Evolutionary conservation across 2,888 invertebrate species (phyloP).

Genomic region (Ligdia adustata): DNA sequence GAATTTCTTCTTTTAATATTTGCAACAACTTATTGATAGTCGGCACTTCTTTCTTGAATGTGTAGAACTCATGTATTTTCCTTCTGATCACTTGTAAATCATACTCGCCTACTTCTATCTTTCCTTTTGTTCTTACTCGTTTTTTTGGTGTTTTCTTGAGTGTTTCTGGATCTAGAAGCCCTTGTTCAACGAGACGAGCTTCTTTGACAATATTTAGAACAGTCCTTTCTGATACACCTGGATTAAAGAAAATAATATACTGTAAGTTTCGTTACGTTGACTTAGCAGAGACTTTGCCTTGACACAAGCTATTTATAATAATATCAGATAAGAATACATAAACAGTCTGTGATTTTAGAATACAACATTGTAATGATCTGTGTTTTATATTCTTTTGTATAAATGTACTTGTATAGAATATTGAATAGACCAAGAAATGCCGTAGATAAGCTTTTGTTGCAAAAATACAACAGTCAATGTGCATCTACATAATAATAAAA

Average conservation of each 20-base stretch:
- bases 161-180: constrained; percentile 71
- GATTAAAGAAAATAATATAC: constrained; percentile 37
- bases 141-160: constrained; percentile 73
- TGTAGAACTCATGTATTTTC: constrained; percentile 77
- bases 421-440: no score
- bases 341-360: no score
- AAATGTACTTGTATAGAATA: no score
- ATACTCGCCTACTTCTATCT: constrained; percentile 76
- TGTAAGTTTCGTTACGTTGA: no score
- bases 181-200: constrained; percentile 75
- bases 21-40: constrained; percentile 75
- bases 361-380: no score
- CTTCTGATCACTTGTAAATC: constrained; percentile 73
- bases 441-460: no score
- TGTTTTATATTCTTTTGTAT: no score
- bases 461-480: no score
- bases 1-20: constrained; percentile 74
- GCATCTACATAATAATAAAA: no score
- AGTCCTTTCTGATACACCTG: constrained; percentile 76
- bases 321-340: no score
- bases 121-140: constrained; percentile 73
- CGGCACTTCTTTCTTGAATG: constrained; percentile 77
- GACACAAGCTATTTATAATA: no score
- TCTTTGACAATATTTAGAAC: constrained; percentile 76
- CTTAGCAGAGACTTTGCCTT: no score